phyloP scores from a whole-genome alignment of 2,797 vertebrate genomes.

The Sebastes diaconus region DNA sequence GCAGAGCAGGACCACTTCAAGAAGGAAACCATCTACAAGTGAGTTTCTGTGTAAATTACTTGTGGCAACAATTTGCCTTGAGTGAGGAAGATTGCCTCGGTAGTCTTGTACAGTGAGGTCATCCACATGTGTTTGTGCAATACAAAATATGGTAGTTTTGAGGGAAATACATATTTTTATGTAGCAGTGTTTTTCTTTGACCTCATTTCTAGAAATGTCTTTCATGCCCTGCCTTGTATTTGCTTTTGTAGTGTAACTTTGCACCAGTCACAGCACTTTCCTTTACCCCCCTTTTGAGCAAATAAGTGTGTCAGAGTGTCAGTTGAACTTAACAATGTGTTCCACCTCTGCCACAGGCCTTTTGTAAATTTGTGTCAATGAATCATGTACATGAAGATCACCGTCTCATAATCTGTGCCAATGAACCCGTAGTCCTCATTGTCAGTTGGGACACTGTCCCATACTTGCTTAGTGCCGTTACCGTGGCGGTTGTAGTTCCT shows the following conservation, averaged over 20 bases:
- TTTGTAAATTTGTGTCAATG: not conserved
- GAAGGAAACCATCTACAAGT: slow-evolving; percentile 96
- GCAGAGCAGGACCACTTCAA: slow-evolving; percentile 96
- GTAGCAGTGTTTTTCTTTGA: not conserved
- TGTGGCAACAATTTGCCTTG: not conserved
- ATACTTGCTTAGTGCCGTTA: not conserved
- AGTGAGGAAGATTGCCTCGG: not conserved
- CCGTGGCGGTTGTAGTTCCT: not conserved
- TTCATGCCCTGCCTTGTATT: not conserved
- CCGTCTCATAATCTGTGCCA: not conserved
- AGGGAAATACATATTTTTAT: not conserved
- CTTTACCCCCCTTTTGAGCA: not conserved
- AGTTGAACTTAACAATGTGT: not conserved
- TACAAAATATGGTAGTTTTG: not conserved
- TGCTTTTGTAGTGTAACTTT: not conserved
- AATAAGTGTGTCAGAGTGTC: not conserved
- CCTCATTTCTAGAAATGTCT: slow-evolving; percentile 2
- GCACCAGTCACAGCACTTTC: not conserved
- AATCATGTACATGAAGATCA: not conserved
- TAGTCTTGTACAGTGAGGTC: not conserved
- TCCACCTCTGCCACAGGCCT: not conserved
- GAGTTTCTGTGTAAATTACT: not conserved
- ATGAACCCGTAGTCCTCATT: not conserved
- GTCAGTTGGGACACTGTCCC: not conserved
- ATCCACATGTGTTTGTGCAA: not conserved